phyloP scores from a whole-genome alignment of 2,888 invertebrate species.

The Tryphoninae sp. region DNA sequence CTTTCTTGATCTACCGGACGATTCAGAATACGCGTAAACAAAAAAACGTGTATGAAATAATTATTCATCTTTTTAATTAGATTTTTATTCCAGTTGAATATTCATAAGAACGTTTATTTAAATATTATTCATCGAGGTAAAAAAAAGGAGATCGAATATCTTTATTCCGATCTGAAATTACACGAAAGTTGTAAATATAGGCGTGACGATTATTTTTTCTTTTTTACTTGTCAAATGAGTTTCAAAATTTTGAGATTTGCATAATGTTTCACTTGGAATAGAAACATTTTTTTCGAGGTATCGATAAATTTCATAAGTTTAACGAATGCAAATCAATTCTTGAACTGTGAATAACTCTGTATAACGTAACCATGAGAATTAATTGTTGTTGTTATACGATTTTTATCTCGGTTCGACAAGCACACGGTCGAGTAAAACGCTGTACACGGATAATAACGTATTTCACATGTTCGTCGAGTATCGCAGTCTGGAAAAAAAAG shows the following conservation, averaged over 20 bases:
- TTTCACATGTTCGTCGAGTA: not conserved
- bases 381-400: slow-evolving; percentile 43
- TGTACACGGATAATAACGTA: slow-evolving; percentile 18
- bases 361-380: slow-evolving; percentile 35
- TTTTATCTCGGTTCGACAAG: slow-evolving; percentile 7
- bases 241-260: not conserved
- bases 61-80: not conserved
- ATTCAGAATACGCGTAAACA: slow-evolving; percentile 36
- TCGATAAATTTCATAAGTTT: too few species aligned
- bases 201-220: not conserved
- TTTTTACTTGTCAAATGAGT: not conserved
- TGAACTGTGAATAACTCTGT: slow-evolving; percentile 23
- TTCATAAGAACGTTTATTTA: not conserved
- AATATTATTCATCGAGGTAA: not conserved
- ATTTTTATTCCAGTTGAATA: not conserved
- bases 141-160: not conserved
- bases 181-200: not conserved
- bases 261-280: not conserved
- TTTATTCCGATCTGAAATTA: not conserved
- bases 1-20: slow-evolving; percentile 31
- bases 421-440: slow-evolving; percentile 8
- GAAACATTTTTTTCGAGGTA: too few species aligned
- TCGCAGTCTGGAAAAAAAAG: slow-evolving; percentile 14
- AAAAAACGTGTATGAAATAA: not conserved
- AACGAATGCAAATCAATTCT: slow-evolving; percentile 15